Base-by-base conservation (phyloP, 92 coral and sea anemone species). In the Actinernus sp. region DNA sequence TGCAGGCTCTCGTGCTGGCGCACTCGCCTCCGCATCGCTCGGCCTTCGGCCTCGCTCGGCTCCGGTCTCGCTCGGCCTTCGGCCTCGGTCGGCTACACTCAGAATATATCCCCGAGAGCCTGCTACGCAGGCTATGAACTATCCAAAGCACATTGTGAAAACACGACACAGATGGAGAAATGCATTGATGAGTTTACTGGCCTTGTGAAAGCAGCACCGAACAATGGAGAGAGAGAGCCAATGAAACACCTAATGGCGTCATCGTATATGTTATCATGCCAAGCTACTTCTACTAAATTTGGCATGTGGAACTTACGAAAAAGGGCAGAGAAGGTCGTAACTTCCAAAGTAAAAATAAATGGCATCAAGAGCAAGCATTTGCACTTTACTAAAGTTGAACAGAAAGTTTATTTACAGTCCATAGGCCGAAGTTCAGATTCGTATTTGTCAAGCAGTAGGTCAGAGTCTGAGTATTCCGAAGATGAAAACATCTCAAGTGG, bases 281-380 rank as follows among this genome's bases (percentile, higher is more conserved):
- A 70, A 59, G 78, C n/a, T n/a, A n/a, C n/a, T n/a, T n/a, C 79
- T 14, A 29, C 47, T 26, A 24, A 49, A 26, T 55, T 50, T 16
- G 66, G 86, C 8, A 61, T 79, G 14, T 16, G 21, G 4, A 59
- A 70, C 45, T 19, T 70, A 32, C 43, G 40, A 16, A 54, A 70
- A 49, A 51, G 79, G 58, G 86, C 79, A 47, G 48, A 32, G 66
- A 47, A 65, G 56, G 59, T 76, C 31, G 76, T 27, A 34, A 32
- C 22, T 43, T 31, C 27, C 38, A 17, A 55, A 44, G 52, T 24
- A 29, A 49, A 61, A 14, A 45, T 56, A 1, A 55, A 47, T n/a
- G n/a, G 56, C 55, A 76, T 76, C 75, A 76, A 58, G 26, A 22
- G 28, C 22, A 76, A 76, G 24, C 84, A 76, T 46, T 64, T 17